These are phyloP conservation scores for Nothura maculosa DNA, from an alignment of 2,797 vertebrate genomes.

Conservation along the genomic window DNA sequence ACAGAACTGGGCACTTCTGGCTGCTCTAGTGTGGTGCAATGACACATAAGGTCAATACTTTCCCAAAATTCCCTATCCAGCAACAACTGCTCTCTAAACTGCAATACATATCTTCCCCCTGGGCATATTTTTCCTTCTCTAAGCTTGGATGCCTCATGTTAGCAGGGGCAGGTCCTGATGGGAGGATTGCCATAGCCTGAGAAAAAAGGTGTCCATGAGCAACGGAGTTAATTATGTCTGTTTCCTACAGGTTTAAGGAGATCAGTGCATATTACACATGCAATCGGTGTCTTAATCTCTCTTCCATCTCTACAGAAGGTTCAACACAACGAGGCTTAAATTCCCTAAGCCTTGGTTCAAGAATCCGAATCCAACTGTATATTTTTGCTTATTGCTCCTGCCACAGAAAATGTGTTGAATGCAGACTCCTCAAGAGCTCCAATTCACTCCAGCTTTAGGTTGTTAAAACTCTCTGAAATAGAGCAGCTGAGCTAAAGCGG, in stretches of 20 bases:
- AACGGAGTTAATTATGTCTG: background rate
- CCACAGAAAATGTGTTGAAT: background rate
- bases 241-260: background rate
- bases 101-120: background rate
- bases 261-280: background rate
- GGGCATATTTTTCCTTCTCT: background rate
- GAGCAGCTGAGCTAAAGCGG: too few relatives aligned
- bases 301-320: background rate
- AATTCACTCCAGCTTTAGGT: background rate
- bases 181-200: background rate
- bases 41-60: accelerated
- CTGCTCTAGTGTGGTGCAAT: accelerated
- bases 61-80: background rate
- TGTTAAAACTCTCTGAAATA: background rate
- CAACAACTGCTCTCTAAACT: background rate
- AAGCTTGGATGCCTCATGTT: background rate
- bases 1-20: background rate
- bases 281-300: background rate
- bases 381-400: background rate
- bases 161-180: background rate
- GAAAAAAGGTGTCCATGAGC: background rate
- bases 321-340: background rate
- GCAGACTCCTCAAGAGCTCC: background rate
- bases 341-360: background rate
- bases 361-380: background rate